A percentile compares a stretch with the other conserved stretches of the same genome.
Evolutionary conservation across 2,888 invertebrate species (phyloP).

Genomic region (Xanthostigma xanthostigma): DNA sequence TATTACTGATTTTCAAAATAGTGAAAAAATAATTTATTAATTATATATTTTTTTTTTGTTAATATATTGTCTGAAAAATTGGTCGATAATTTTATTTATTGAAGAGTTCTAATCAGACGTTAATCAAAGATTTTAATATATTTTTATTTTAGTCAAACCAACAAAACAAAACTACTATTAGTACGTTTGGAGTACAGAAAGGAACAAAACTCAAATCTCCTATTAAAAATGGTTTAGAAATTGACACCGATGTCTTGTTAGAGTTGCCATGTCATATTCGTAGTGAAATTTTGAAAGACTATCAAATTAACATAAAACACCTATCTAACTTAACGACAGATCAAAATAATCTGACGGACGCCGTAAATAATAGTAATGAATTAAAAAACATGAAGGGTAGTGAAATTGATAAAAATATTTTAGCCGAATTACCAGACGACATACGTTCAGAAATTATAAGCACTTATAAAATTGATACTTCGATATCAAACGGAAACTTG

Average conservation of each 20-base stretch:
- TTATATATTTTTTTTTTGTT: too few species aligned
- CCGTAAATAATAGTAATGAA: background rate
- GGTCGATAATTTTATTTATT: too few species aligned
- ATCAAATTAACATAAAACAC: too few species aligned
- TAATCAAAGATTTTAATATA: too few species aligned
- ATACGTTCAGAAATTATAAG: conserved; percentile 41
- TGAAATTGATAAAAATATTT: conserved; percentile 39
- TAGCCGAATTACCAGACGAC: conserved; percentile 44
- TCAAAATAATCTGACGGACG: too few species aligned
- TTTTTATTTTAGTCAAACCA: too few species aligned
- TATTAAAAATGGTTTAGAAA: conserved; percentile 5
- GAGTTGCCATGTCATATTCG: conserved; percentile 9
- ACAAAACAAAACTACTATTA: conserved; percentile 16
- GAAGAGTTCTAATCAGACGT: too few species aligned
- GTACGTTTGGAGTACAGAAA: conserved; percentile 13
- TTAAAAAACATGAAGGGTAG: background rate
- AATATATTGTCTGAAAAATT: too few species aligned
- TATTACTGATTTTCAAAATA: too few species aligned
- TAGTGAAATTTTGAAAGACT: background rate
- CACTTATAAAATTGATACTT: conserved; percentile 25
- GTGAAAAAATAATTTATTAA: too few species aligned
- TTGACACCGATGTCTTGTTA: background rate
- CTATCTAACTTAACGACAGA: too few species aligned
- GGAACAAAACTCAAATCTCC: background rate
- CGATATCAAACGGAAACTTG: conserved; percentile 12